A percentile compares a stretch with the other conserved stretches of the same genome.
Conservation (phyloP, 1,140 invertebrate species). For the Zaprionus lachaisei region DNA sequence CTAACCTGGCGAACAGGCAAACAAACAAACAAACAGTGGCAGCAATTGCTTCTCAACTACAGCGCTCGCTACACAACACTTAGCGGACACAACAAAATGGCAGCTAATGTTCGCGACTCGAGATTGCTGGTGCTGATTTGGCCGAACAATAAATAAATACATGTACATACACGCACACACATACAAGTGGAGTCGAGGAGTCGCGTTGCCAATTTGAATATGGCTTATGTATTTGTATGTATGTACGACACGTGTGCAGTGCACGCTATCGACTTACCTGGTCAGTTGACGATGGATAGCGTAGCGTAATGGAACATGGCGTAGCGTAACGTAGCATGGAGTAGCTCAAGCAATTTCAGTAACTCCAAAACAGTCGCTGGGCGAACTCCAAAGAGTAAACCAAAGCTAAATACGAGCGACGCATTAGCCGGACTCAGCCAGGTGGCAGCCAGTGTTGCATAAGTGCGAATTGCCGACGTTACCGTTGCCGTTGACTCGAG, state of each 20-base stretch:
- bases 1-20: slow-evolving; percentile 12
- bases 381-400: slow-evolving; percentile 70
- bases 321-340: slow-evolving; percentile 54
- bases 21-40: slow-evolving; percentile 25
- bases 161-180: slow-evolving; percentile 23
- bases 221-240: slow-evolving; percentile 49
- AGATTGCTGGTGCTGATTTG: slow-evolving; percentile 70
- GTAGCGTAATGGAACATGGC: slow-evolving; percentile 54
- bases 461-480: slow-evolving; percentile 33
- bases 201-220: slow-evolving; percentile 76
- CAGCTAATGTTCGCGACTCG: slow-evolving; percentile 71
- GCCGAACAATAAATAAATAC: slow-evolving; percentile 75
- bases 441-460: slow-evolving; percentile 39
- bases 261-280: slow-evolving; percentile 45
- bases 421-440: slow-evolving; percentile 1
- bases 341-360: slow-evolving; percentile 32
- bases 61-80: slow-evolving; percentile 7
- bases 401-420: slow-evolving; percentile 58
- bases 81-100: slow-evolving; percentile 44
- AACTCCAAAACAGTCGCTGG: slow-evolving; percentile 60
- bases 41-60: slow-evolving; percentile 21
- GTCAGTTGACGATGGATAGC: slow-evolving; percentile 63
- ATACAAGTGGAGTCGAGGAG: slow-evolving; percentile 33
- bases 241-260: slow-evolving; percentile 28
- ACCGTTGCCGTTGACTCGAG: slow-evolving; percentile 21